A percentile compares a stretch with the other conserved stretches of the same genome.
phyloP scores from a whole-genome alignment of 1,140 invertebrate species.

The Macrobrachium nipponense region DNA sequence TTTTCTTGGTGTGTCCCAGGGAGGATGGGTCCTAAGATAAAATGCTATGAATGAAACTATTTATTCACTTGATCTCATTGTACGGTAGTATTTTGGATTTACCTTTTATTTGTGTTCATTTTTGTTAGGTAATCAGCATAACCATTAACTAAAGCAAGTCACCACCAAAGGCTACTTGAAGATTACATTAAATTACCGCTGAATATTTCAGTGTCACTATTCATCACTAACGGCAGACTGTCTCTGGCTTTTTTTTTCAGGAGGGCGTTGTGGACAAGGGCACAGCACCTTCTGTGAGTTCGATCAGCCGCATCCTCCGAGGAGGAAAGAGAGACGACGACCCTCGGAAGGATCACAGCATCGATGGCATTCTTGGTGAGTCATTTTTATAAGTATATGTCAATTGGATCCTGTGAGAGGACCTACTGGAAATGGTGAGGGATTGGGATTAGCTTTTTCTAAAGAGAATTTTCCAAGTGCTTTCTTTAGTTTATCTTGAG shows the following conservation, averaged over 20 bases:
- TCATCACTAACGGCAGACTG: not conserved
- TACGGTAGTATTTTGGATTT: too few species aligned
- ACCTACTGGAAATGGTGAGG: too few species aligned
- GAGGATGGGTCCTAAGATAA: too few species aligned
- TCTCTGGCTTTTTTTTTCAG: slow-evolving; percentile 75
- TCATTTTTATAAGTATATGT: not conserved
- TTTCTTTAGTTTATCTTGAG: too few species aligned
- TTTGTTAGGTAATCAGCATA: too few species aligned
- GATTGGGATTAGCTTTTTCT: too few species aligned
- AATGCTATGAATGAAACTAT: too few species aligned
- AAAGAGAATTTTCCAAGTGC: too few species aligned
- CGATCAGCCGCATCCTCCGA: slow-evolving; percentile 89
- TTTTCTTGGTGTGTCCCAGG: too few species aligned
- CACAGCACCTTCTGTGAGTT: slow-evolving; percentile 93
- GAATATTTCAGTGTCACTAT: not conserved
- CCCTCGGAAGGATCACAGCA: slow-evolving; percentile 61
- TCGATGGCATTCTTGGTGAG: slow-evolving; percentile 48
- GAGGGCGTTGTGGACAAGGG: slow-evolving; percentile 94
- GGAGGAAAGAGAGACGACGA: slow-evolving; percentile 62
- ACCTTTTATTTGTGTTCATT: too few species aligned
- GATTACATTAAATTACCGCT: not conserved
- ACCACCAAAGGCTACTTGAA: not conserved
- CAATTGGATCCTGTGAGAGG: not conserved
- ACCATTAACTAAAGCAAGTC: too few species aligned
- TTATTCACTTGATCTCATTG: too few species aligned